Evolutionary conservation across 1,140 invertebrate genomes (phyloP).

Genomic region (Drosophila takahashii): DNA sequence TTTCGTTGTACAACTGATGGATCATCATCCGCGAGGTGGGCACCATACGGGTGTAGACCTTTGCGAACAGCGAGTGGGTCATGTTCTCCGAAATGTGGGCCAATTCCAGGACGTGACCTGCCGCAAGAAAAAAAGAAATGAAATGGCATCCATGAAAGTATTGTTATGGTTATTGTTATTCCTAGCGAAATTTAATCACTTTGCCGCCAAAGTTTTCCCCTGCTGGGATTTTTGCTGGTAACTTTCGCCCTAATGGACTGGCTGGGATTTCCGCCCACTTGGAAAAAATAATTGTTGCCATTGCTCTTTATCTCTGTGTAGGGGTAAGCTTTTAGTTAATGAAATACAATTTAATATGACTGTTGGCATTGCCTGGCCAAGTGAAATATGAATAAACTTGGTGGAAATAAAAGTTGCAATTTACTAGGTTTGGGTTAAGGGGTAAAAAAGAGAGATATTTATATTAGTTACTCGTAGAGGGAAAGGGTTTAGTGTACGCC

Average conservation of each 20-base stretch:
- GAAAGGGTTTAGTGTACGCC: no score
- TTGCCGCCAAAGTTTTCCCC: constrained; percentile 44
- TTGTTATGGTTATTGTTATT: constrained; percentile 59
- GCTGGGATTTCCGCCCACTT: constrained; percentile 62
- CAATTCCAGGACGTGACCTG: constrained; percentile 91
- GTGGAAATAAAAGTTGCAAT: neutral
- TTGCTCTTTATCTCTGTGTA: constrained; percentile 17
- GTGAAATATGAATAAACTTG: constrained; percentile 39
- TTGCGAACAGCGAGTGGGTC: constrained; percentile 90
- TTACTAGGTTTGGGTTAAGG: neutral
- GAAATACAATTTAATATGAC: constrained; percentile 66
- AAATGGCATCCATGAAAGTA: constrained; percentile 21
- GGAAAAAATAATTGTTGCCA: constrained; percentile 22
- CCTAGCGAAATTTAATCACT: constrained; percentile 75
- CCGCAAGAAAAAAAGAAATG: constrained; percentile 52
- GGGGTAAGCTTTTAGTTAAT: constrained; percentile 72
- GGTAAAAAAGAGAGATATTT: no score
- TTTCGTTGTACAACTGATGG: constrained; percentile 88
- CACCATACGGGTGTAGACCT: constrained; percentile 90
- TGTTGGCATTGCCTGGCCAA: constrained; percentile 2
- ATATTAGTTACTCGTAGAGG: no score
- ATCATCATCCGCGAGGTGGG: constrained; percentile 88
- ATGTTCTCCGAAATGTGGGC: constrained; percentile 92
- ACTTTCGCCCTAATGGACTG: constrained; percentile 63
- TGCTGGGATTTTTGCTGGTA: constrained; percentile 50